Evolutionary conservation across 2,888 invertebrate species (phyloP), one percentile per base, ranked within the genome.

Genomic region (Cosmorhoe ocellata): DNA sequence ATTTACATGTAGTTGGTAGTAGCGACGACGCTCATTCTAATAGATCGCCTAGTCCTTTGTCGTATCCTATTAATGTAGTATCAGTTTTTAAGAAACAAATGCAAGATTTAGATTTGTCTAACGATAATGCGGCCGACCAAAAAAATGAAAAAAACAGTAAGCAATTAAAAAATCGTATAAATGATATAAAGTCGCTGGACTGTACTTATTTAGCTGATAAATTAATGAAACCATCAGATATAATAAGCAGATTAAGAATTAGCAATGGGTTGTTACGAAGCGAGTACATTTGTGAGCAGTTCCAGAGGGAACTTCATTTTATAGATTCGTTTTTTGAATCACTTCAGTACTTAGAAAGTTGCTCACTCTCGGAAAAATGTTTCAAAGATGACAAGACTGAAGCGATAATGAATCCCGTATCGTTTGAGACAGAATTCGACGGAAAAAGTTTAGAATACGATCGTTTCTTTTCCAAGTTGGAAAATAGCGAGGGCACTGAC

Each of bases 311-410:
- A 65, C 80, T 90, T 5, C 84, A 86, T 67, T 90, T 90, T 67
- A 86, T 90, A 42, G 90, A 90, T 74, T 88, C 90, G 1, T 90
- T 90, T 72, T 84, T 88, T 62, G 90, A 88, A 64, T 90, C 89
- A 1, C 65, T 90, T 8, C 85, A 87, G 52, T 89, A 86, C 71
- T 78, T 90, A 58, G 88, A 90, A 61, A 84, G 63, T 57, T 79
- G 78, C 49, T 83, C 83, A 0, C 53, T 84, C 30, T 63, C 83
- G 1, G 78, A 81, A 13, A 83, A 79, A 58, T 69, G 76, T 66
- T 69, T 78, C 4, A 56, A 65, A 10, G 74, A 79, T 31, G 74
- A 65, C 22, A 77, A 78, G 56, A 70, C 79, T 1, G 78, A 81
- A 18, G 70, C 66, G 45, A 76, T 80, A 59, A 71, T 79, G 34